Percentiles rank a stretch among this genome's conserved stretches.
Evolutionary conservation across 2,113 vertebrate genomes (phyloP).

Genomic region (Macrotis lagotis): DNA sequence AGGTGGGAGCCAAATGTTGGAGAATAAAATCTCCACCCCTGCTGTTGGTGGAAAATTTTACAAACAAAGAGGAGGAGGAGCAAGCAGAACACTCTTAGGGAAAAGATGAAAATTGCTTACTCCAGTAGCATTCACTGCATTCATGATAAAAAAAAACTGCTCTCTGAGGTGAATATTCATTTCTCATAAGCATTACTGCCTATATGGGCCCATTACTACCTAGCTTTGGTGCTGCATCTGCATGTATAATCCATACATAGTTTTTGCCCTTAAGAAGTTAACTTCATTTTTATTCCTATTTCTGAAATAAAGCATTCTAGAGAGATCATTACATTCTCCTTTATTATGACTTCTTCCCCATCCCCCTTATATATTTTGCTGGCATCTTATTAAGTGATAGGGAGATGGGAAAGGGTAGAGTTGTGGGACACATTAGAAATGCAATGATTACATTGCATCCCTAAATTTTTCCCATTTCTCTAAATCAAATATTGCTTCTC

Average conservation of each 20-base stretch:
- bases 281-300: background rate
- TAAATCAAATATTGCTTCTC: background rate
- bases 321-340: background rate
- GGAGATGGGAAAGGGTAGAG: background rate
- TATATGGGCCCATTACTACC: background rate
- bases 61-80: background rate
- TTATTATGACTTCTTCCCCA: background rate
- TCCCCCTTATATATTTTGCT: background rate
- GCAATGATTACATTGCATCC: background rate
- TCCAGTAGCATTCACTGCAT: background rate
- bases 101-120: background rate
- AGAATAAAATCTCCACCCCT: background rate
- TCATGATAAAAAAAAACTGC: background rate
- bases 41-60: background rate
- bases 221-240: background rate
- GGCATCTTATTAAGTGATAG: background rate
- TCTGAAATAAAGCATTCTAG: background rate
- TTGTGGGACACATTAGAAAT: background rate
- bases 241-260: background rate
- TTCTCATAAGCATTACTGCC: background rate
- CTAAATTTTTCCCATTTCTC: background rate
- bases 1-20: background rate
- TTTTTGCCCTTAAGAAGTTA: background rate
- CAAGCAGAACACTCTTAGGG: background rate
- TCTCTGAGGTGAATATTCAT: background rate